These are phyloP conservation scores for Zingel zingel DNA, from an alignment of 2,113 vertebrate species.

Conservation along the genomic window DNA sequence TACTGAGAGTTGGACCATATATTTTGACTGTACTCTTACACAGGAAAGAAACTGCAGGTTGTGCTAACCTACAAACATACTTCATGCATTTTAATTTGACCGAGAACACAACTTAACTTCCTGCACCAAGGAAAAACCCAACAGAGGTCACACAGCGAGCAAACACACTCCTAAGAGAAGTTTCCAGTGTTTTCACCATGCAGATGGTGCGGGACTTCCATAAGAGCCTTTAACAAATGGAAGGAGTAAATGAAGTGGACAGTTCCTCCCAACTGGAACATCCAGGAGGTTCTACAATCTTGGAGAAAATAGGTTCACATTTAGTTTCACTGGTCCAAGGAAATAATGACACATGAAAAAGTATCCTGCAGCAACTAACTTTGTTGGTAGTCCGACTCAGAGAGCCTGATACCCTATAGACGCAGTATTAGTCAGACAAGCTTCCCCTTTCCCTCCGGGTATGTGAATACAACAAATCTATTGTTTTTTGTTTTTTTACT, in stretches of 20 bases:
- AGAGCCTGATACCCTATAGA: constrained; percentile 36
- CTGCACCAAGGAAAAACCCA: neutral
- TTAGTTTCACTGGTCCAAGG: constrained; percentile 67
- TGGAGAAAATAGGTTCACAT: constrained; percentile 66
- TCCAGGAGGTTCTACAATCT: constrained; percentile 64
- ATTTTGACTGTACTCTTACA: constrained; percentile 11
- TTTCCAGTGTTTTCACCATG: constrained; percentile 62
- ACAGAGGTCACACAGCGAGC: constrained; percentile 33
- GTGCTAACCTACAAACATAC: neutral
- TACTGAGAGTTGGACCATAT: constrained; percentile 17
- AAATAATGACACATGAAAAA: constrained; percentile 65
- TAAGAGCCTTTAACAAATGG: constrained; percentile 73
- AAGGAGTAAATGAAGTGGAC: constrained; percentile 76
- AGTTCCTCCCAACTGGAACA: constrained; percentile 69
- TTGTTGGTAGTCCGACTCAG: constrained; percentile 33
- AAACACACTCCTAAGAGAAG: constrained; percentile 38
- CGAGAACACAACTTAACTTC: constrained; percentile 4
- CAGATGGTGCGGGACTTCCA: constrained; percentile 73
- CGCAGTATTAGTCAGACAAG: constrained; percentile 42
- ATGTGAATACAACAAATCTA: constrained; percentile 24
- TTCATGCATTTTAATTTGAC: neutral
- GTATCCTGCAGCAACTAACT: constrained; percentile 56
- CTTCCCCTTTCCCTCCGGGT: constrained; percentile 16
- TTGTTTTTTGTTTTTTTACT: constrained; percentile 48
- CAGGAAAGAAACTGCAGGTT: neutral